Evolutionary conservation across 2,888 invertebrate species (phyloP).

Genomic region (Pristionchus fissidentatus): DNA sequence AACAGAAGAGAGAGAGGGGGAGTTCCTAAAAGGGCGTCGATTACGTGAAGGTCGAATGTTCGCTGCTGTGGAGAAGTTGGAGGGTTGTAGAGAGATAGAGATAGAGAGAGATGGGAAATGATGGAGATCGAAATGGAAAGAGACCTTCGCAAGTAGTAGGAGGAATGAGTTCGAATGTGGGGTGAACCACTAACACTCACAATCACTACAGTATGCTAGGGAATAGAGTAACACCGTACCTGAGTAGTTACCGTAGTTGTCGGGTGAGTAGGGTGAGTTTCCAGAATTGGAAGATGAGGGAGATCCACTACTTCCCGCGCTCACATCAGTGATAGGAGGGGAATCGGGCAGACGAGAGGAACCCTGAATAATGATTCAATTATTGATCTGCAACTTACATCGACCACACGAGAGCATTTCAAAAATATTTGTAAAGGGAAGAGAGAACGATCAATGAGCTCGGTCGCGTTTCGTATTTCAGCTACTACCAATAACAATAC

Average conservation of each 20-base stretch:
- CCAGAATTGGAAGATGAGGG: slow-evolving; percentile 69
- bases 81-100: background rate
- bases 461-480: too few species aligned
- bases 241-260: slow-evolving; percentile 61
- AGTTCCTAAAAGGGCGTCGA: slow-evolving; percentile 23
- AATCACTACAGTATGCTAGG: too few species aligned
- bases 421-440: too few species aligned
- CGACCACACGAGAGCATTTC: too few species aligned
- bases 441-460: too few species aligned
- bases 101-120: slow-evolving; percentile 23
- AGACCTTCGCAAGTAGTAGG: background rate
- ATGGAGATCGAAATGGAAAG: slow-evolving; percentile 19
- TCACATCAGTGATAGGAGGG: slow-evolving; percentile 73
- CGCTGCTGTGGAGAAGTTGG: background rate
- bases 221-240: slow-evolving; percentile 52
- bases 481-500: too few species aligned
- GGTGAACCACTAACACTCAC: background rate
- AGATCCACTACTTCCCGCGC: slow-evolving; percentile 66
- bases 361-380: background rate
- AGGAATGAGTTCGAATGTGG: background rate
- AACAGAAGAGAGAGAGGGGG: background rate
- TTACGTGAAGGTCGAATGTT: slow-evolving; percentile 43
- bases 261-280: slow-evolving; percentile 72
- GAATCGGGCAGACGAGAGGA: slow-evolving; percentile 67
- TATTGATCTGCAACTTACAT: background rate